Evolutionary conservation across 2,113 vertebrate species (phyloP), one percentile per base, ranked within the genome.

Genomic region (Labrus mixtus): DNA sequence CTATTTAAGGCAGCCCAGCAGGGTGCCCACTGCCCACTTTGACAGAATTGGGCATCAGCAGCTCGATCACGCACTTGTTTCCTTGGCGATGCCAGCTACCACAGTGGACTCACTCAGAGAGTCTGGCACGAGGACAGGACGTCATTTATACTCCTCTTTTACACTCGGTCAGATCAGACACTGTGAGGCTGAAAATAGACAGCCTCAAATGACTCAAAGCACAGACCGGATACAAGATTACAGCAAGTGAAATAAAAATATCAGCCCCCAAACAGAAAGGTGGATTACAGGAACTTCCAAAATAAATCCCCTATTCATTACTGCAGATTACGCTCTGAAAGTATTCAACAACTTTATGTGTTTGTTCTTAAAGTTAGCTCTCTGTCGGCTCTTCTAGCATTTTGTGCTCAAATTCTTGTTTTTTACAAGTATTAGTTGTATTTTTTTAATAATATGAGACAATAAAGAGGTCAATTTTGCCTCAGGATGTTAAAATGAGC

Each of bases 51-150:
- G 82, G 81, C 73, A 92, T 91, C 89, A 90, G 87, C 85, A 90
- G 82, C 90, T 89, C 63, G 77, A 82, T 87, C 89, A 91, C 87
- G 68, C 73, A 76, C 87, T 83, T 0, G 86, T 90, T 90, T 90
- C 87, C 89, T 50, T 89, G 89, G 85, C 70, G 23, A 90, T 90
- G 82, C 73, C 78, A 83, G 75, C 76, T 59, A 69, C 81, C 75
- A 73, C 73, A 81, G 68, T 64, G 73, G 77, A 74, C 75, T 51
- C 20, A 83, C 69, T 77, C 62, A 80, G 82, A 82, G 76, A 83
- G 73, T 53, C 76, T 85, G 89, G 87, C 88, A 78, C 15, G 10
- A 69, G 43, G 80, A 84, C 72, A 81, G 56, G 66, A 82, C 6
- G 60, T 87, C 78, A 74, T 84, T 80, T 66, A 87, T 70, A 48